These are phyloP conservation scores for Leptarthrus brevirostris DNA, from an alignment of 2,888 invertebrate genomes.

Conservation along the genomic window DNA sequence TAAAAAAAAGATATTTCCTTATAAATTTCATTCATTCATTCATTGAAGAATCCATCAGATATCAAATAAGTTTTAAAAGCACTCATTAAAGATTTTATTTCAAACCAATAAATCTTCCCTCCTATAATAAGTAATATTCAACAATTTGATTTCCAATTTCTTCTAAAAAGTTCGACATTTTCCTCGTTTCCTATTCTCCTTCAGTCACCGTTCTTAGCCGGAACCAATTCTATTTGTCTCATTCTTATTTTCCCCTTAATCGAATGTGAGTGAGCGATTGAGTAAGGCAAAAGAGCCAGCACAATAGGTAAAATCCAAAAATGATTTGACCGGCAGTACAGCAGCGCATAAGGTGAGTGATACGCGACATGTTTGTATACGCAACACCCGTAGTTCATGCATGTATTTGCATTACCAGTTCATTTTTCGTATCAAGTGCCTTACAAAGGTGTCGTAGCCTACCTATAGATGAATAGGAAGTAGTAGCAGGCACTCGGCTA, in stretches of 20 bases:
- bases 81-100: too few species aligned
- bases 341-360: slow-evolving; percentile 17
- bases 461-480: slow-evolving; percentile 20
- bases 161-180: slow-evolving; percentile 15
- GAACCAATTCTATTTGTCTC: slow-evolving; percentile 18
- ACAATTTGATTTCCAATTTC: slow-evolving; percentile 37
- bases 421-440: slow-evolving; percentile 28
- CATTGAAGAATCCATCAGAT: not conserved
- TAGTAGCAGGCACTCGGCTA: not conserved
- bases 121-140: not conserved
- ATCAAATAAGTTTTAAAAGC: too few species aligned
- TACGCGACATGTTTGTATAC: slow-evolving; percentile 29
- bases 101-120: too few species aligned
- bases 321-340: slow-evolving; percentile 20
- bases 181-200: not conserved
- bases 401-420: not conserved
- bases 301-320: slow-evolving; percentile 21
- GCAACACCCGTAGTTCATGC: not conserved
- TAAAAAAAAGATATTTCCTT: slow-evolving; percentile 17
- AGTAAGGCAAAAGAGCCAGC: slow-evolving; percentile 6
- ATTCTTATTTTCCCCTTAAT: slow-evolving; percentile 27
- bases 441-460: slow-evolving; percentile 18
- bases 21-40: slow-evolving; percentile 12
- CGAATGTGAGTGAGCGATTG: slow-evolving; percentile 28
- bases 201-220: not conserved